Evolutionary conservation across 1,140 invertebrate species (phyloP).

Genomic region (Aphidius ervi): DNA sequence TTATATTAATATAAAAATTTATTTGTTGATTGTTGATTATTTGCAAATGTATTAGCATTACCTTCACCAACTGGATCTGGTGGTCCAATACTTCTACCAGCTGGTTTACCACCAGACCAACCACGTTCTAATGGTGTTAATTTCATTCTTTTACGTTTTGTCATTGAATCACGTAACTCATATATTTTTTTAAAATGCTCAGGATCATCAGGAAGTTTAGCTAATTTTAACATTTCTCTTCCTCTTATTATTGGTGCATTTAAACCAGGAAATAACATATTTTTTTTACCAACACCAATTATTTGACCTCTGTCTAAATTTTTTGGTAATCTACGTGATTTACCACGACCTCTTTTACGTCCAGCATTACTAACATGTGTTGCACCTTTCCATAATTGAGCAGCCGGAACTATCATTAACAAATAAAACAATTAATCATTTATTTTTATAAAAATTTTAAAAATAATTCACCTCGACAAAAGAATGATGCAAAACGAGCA

Average conservation of each 20-base stretch:
- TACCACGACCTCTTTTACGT: slow-evolving; percentile 88
- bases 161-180: slow-evolving; percentile 69
- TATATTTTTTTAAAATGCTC: slow-evolving; percentile 67
- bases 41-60: slow-evolving; percentile 31
- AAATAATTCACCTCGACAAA: too few relatives aligned
- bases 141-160: slow-evolving; percentile 58
- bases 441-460: background rate
- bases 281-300: slow-evolving; percentile 80
- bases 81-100: slow-evolving; percentile 80
- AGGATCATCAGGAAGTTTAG: slow-evolving; percentile 66
- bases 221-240: slow-evolving; percentile 67
- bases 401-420: slow-evolving; percentile 62
- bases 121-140: slow-evolving; percentile 80
- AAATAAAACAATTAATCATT: background rate
- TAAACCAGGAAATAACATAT: slow-evolving; percentile 89
- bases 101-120: slow-evolving; percentile 78
- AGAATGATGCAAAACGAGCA: too few relatives aligned
- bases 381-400: slow-evolving; percentile 89
- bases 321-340: slow-evolving; percentile 68
- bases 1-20: slow-evolving; percentile 4
- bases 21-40: slow-evolving; percentile 9
- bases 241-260: slow-evolving; percentile 78
- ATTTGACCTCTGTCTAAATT: slow-evolving; percentile 88
- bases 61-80: slow-evolving; percentile 79
- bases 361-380: slow-evolving; percentile 95